Evolutionary conservation across 2,888 invertebrate species (phyloP).

Genomic region (Polymixis flavicincta): DNA sequence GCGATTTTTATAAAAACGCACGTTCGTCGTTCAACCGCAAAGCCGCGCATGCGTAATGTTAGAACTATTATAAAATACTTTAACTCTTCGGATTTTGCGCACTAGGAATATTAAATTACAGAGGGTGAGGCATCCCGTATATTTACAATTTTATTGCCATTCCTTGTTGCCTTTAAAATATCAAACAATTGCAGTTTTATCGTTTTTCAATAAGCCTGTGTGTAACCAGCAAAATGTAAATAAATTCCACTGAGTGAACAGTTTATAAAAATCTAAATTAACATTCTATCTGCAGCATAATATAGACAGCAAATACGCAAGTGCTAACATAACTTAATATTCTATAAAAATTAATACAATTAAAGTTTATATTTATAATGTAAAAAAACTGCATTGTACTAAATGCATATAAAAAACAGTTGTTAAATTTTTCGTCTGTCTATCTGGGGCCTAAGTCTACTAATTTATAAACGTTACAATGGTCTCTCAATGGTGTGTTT

Average conservation of each 20-base stretch:
- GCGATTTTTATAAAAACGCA: slow-evolving; percentile 47
- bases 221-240: not conserved
- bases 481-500: no score
- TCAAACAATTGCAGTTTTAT: slow-evolving; percentile 12
- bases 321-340: not conserved
- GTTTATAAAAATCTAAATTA: slow-evolving; percentile 8
- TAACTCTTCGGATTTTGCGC: slow-evolving; percentile 15
- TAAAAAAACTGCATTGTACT: no score
- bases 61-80: slow-evolving; percentile 49
- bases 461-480: no score
- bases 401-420: no score
- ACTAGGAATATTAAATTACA: slow-evolving; percentile 4
- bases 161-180: not conserved
- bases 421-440: no score
- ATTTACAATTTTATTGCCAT: slow-evolving; percentile 15
- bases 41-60: slow-evolving; percentile 26
- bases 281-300: slow-evolving; percentile 10
- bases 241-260: not conserved
- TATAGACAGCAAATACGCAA: not conserved
- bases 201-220: not conserved
- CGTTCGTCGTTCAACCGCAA: slow-evolving; percentile 55
- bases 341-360: no score
- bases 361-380: no score
- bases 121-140: not conserved
- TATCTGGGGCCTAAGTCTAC: no score